Evolutionary conservation across 2,888 invertebrate genomes (phyloP), one percentile per base, ranked within the genome.

Genomic region (Heliconius charithonia): DNA sequence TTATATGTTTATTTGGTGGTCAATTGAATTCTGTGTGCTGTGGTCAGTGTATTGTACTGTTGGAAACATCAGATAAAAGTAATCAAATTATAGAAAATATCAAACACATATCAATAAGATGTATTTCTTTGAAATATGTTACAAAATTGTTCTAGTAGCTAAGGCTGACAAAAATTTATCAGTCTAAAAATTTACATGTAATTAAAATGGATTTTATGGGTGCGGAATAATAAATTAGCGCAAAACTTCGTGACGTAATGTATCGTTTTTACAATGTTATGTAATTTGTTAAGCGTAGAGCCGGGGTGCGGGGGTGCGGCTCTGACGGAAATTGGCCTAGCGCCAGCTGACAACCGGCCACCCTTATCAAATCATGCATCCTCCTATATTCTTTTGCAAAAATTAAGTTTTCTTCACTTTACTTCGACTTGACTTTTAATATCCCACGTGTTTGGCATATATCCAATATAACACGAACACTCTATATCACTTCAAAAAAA

Each of bases 331-430:
- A 83, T 88, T 92, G 93, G 92, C 91, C 69, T 71, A 62, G 79
- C 82, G 92, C 93, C 92, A 93, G 86, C 88, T 87, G 90, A 89
- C 89, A 85, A 86, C 85, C 85, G 87, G 86, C 87, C 86, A 82
- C 85, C 85, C 89, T 89, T 90, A 90, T 90, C 90, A 88, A 85
- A 82, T 83, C 85, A 83, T 83, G 85, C 86, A 89, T 87, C 86
- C 86, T 84, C 85, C 86, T 86, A 86, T 87, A 87, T 83, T 85
- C 83, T 81, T 81, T 85, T 85, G 83, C 85, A 85, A 86, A 86
- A 86, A 86, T 86, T 88, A 85, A 85, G 84, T 84, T 86, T 84
- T 79, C 82, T 81, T 80, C 78, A 81, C 80, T 85, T 82, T 81
- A 80, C 81, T 82, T 67, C 67, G 37, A 69, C 69, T 69, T 41